Evolutionary conservation across 2,797 vertebrate species (phyloP).

Genomic region (Sandelia bainsii): DNA sequence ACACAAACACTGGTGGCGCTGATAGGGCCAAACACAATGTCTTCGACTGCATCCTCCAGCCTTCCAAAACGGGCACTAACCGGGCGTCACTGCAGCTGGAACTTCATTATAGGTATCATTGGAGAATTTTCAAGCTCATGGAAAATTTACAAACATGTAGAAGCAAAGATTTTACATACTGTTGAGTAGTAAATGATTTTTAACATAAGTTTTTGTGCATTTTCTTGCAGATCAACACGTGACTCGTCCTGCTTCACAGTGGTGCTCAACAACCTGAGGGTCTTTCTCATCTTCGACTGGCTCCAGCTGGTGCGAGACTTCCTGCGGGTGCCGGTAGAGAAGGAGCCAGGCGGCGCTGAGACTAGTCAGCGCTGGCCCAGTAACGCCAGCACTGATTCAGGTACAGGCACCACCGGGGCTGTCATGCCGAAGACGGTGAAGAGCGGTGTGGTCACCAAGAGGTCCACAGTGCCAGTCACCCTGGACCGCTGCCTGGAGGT

Average conservation of each 20-base stretch:
- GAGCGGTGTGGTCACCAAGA: conserved; percentile 94
- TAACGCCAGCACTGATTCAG: conserved; percentile 67
- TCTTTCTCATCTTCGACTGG: conserved; percentile 98
- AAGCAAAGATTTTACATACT: background rate
- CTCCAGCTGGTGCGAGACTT: conserved; percentile 92
- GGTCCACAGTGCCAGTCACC: conserved; percentile 90
- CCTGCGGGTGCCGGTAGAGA: conserved; percentile 86
- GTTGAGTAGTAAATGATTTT: background rate
- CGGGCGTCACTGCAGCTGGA: conserved; percentile 94
- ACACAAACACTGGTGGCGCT: conserved; percentile 34
- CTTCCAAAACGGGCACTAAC: conserved; percentile 89
- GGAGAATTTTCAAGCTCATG: background rate
- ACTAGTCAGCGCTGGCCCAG: conserved; percentile 74
- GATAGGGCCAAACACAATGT: conserved; percentile 84
- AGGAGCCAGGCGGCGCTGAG: conserved; percentile 33
- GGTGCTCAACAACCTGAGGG: conserved; percentile 95
- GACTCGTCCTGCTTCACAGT: conserved; percentile 96
- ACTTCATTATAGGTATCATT: conserved; percentile 91
- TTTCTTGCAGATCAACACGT: conserved; percentile 88
- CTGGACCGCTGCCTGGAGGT: conserved; percentile 92
- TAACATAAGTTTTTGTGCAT: background rate
- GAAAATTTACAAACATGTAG: background rate
- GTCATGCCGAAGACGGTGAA: conserved; percentile 94
- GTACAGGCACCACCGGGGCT: conserved; percentile 14
- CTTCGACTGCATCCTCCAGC: conserved; percentile 94